Evolutionary conservation across 1,140 invertebrate genomes (phyloP).

Genomic region (Drosophila nikananu): DNA sequence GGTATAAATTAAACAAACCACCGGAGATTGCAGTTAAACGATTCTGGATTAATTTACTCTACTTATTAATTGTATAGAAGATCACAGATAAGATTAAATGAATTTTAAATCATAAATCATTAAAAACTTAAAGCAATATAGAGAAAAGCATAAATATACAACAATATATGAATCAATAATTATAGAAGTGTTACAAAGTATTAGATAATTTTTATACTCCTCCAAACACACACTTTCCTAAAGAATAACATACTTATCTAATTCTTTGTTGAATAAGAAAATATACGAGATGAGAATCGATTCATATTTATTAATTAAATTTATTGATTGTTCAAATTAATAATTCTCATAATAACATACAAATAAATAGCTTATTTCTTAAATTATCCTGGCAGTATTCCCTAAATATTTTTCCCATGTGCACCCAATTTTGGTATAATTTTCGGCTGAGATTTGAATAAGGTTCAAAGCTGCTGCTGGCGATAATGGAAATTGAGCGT

Average conservation of each 20-base stretch:
- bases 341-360: neutral
- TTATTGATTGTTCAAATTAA: neutral
- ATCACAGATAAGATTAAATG: too few species aligned
- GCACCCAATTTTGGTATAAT: conserved; percentile 50
- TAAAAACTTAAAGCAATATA: too few species aligned
- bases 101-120: too few species aligned
- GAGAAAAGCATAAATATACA: too few species aligned
- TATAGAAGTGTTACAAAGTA: neutral
- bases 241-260: too few species aligned
- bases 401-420: conserved; percentile 9
- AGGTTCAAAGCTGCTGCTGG: conserved; percentile 70
- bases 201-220: too few species aligned
- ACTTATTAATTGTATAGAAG: too few species aligned
- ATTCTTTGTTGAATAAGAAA: too few species aligned
- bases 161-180: neutral
- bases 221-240: too few species aligned
- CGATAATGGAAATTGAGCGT: conserved; percentile 74
- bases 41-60: neutral
- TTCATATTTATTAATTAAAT: neutral
- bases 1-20: neutral
- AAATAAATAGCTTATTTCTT: neutral
- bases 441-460: conserved; percentile 76
- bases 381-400: neutral
- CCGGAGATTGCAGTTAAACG: neutral
- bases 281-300: too few species aligned